Percentiles rank a stretch among this genome's conserved stretches.
Conservation (phyloP, 1,140 invertebrate genomes). For the Prorops nasuta region DNA sequence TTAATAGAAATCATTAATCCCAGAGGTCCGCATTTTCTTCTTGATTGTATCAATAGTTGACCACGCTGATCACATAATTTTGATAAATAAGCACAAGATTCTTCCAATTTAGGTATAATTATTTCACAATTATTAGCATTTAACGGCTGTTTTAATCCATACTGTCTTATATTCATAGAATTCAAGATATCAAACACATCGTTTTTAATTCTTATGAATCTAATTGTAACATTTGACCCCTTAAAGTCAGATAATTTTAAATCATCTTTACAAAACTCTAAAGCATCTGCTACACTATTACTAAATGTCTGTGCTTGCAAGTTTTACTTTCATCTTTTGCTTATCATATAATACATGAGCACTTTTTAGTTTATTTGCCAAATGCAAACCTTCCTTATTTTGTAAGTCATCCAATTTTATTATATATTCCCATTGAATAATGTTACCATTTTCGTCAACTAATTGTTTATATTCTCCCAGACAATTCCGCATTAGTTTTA, state of each 20-base stretch:
- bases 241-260: conserved; percentile 22
- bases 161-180: not conserved
- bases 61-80: not conserved
- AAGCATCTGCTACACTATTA: conserved; percentile 1
- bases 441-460: conserved; percentile 24
- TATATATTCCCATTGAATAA: conserved; percentile 30
- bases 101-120: not conserved
- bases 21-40: too few relatives aligned
- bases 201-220: conserved; percentile 30
- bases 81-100: not conserved
- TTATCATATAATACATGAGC: not conserved
- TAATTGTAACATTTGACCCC: conserved; percentile 20
- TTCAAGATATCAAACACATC: conserved; percentile 25
- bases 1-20: too few relatives aligned
- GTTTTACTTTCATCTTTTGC: not conserved
- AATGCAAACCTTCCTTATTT: not conserved
- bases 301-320: conserved; percentile 1
- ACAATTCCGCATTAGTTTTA: conserved; percentile 39
- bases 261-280: conserved; percentile 3
- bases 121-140: not conserved
- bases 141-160: not conserved
- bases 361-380: not conserved
- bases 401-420: conserved; percentile 15
- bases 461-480: conserved; percentile 30
- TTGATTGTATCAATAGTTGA: not conserved